phyloP scores from a whole-genome alignment of 2,888 invertebrate species.

The Lutraria lutraria region DNA sequence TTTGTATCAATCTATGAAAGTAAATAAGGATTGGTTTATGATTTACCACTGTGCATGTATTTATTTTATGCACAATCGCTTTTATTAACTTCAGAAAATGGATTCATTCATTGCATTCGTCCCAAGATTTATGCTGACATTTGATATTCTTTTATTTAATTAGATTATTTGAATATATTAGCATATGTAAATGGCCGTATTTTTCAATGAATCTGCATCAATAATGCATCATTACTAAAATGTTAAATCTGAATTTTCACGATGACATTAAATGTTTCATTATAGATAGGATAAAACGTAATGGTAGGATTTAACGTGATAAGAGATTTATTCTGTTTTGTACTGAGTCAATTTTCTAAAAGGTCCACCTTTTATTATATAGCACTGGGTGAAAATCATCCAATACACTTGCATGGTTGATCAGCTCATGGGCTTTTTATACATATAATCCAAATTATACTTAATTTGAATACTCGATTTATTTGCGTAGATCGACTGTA shows the following conservation, averaged over 20 bases:
- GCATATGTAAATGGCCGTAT: background rate
- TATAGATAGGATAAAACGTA: background rate
- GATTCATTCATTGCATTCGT: slow-evolving; percentile 1
- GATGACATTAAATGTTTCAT: slow-evolving; percentile 6
- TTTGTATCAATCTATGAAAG: no score
- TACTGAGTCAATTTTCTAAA: no score
- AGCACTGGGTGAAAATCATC: no score
- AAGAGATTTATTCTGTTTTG: no score
- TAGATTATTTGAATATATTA: slow-evolving; percentile 1
- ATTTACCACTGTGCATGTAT: background rate
- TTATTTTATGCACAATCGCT: background rate
- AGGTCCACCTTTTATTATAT: no score
- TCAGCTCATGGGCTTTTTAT: no score
- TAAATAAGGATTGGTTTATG: no score
- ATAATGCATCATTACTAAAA: slow-evolving; percentile 15
- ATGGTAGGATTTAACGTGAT: background rate
- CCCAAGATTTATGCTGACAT: slow-evolving; percentile 11
- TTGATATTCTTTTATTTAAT: background rate
- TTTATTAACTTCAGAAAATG: background rate
- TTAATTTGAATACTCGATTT: no score
- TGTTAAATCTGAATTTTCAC: slow-evolving; percentile 4
- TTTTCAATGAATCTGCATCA: slow-evolving; percentile 11
- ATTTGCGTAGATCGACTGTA: no score
- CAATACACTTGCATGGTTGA: no score
- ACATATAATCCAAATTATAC: no score